Base-by-base conservation (phyloP, 2,797 vertebrate species). In the Bradypodion ventrale region DNA sequence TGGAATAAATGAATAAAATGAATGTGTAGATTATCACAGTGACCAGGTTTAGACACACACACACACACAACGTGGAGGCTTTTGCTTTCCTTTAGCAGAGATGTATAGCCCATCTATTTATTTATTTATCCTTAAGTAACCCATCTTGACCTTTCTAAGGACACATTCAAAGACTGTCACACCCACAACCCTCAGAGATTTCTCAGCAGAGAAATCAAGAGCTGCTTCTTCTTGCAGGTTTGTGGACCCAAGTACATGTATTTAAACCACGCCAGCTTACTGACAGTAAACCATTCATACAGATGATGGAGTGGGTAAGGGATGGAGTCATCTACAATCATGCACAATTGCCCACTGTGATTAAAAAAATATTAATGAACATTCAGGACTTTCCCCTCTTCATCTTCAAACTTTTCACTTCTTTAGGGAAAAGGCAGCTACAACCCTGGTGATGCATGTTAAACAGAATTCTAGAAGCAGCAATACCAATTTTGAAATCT, bases 151-250 rank as follows among this genome's bases (percentile, higher is more conserved):
- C 62, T 10, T 66, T 72, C 73, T 65, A 82, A 29, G 9, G 37
- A 88, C 81, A 52, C 21, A 56, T 78, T 29, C 27, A 29, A 78
- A 79, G 5, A 60, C 49, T 1, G 29, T 81, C 7, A 49, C 16
- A 76, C 49, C 21, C 12, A 59, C 62, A 62, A 44, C 21, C 21
- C 4, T 72, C 56, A 37, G n/a, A 32, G 49, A 86, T 81, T 1
- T 70, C 13, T 37, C 69, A 8, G 81, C 0, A 81, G 40, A 82
- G 19, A 7, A 73, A 82, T 1, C 23, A 4, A 32, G 3, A 23
- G 49, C 60, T 73, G 49, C 15, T 23, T 8, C 40, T 0, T 0
- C 72, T 23, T 1, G 1, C 0, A 0, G 23, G 75, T 10, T 83
- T 19, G 7, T 59, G 37, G 3, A 44, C 37, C 46, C 35, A 42